Conservation (phyloP, 2,888 invertebrate species). For the Drosophila anomelani region DNA sequence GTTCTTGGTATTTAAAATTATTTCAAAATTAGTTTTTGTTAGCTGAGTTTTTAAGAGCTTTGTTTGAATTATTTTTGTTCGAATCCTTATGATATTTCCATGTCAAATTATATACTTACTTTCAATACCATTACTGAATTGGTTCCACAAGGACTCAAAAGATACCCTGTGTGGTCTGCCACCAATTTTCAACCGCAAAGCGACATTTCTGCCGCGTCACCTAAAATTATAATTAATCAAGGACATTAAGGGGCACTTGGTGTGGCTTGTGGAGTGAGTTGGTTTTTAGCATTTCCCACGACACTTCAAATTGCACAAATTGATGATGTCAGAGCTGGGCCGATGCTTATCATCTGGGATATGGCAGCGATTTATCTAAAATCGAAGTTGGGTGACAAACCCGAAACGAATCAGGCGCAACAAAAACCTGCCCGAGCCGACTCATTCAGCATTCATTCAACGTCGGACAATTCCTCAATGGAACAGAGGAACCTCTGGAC, state of each 20-base stretch:
- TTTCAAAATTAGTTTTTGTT: too few relatives aligned
- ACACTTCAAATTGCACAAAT: conserved; percentile 57
- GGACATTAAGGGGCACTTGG: conserved; percentile 9
- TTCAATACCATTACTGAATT: conserved; percentile 5
- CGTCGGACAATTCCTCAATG: conserved; percentile 67
- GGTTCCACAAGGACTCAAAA: conserved; percentile 4
- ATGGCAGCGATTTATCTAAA: conserved; percentile 35
- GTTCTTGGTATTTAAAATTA: too few relatives aligned
- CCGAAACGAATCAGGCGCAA: conserved; percentile 65
- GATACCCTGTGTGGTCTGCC: conserved; percentile 62
- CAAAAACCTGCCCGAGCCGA: conserved; percentile 43
- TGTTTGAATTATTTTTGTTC: neutral
- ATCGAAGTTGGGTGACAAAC: conserved; percentile 23
- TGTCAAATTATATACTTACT: conserved; percentile 1
- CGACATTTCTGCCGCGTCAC: conserved; percentile 61
- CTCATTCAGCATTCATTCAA: conserved; percentile 57
- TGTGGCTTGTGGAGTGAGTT: neutral
- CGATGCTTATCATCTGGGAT: conserved; percentile 26
- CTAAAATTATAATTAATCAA: conserved; percentile 67
- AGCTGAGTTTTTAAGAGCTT: neutral
- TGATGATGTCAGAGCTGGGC: conserved; percentile 50
- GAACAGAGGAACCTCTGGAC: conserved; percentile 17
- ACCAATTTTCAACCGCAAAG: conserved; percentile 58
- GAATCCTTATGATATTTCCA: neutral
- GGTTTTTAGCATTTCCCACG: conserved; percentile 58